Conservation (phyloP, 2,113 vertebrate species). For the Psittacus erithacus region DNA sequence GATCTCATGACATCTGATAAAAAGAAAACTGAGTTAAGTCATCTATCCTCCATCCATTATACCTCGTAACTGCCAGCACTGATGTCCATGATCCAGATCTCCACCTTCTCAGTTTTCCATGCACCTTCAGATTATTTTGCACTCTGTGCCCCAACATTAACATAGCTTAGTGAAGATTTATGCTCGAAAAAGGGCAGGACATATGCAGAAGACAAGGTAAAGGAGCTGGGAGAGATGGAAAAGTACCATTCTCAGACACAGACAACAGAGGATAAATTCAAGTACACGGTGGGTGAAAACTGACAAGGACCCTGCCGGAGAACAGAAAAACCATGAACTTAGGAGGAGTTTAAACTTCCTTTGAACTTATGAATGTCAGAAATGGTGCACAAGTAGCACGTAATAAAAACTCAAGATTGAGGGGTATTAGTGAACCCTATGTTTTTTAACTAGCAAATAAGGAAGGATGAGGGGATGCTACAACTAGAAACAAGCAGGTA, state of each 20-base stretch:
- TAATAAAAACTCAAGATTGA: background rate
- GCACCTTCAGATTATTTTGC: background rate
- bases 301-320: background rate
- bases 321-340: background rate
- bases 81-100: background rate
- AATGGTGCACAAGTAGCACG: background rate
- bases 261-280: background rate
- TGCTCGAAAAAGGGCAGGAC: background rate
- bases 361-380: background rate
- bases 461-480: background rate
- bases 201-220: background rate
- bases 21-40: background rate
- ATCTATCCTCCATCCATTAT: background rate
- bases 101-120: background rate
- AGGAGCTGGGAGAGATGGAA: background rate
- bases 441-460: background rate
- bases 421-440: background rate
- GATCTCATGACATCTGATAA: conserved; percentile 19
- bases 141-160: background rate
- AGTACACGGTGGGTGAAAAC: background rate
- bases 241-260: background rate
- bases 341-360: background rate
- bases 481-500: background rate
- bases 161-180: background rate
- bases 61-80: background rate